Percentiles rank a stretch among this genome's conserved stretches.
phyloP scores from a whole-genome alignment of 2,797 vertebrate species.

The Sparus aurata region DNA sequence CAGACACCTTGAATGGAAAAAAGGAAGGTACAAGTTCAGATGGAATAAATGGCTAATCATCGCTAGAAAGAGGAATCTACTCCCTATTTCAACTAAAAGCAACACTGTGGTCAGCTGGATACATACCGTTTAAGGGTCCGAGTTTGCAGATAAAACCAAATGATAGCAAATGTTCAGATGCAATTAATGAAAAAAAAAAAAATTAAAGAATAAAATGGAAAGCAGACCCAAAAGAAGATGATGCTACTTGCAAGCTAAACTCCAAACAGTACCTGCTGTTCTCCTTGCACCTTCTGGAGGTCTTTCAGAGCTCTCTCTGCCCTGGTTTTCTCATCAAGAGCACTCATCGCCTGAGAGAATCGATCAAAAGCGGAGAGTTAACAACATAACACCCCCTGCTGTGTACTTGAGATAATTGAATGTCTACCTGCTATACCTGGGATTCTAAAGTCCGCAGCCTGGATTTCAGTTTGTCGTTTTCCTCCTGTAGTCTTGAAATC shows the following conservation, averaged over 20 bases:
- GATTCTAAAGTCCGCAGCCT: constrained; percentile 91
- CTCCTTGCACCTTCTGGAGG: constrained; percentile 88
- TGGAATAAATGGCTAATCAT: background rate
- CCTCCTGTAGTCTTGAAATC: constrained; percentile 93
- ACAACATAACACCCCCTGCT: background rate
- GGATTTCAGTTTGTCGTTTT: constrained; percentile 93
- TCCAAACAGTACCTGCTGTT: constrained; percentile 87
- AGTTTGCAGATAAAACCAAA: constrained; percentile 68
- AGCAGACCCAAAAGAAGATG: background rate
- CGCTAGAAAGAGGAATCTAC: no score
- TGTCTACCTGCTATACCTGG: constrained; percentile 84
- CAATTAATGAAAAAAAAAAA: background rate
- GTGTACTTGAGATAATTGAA: background rate
- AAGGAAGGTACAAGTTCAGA: background rate
- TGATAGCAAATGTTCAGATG: constrained; percentile 53
- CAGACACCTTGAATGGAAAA: constrained; percentile 74
- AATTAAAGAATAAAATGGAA: background rate
- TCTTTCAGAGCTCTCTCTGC: constrained; percentile 90
- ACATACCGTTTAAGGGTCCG: constrained; percentile 74
- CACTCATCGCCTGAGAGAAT: constrained; percentile 87
- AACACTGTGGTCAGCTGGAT: constrained; percentile 29
- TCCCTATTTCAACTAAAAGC: background rate
- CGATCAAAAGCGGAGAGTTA: background rate
- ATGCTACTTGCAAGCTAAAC: background rate
- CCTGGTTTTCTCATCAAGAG: constrained; percentile 91